A percentile compares a stretch with the other conserved stretches of the same genome.
Evolutionary conservation across 2,888 invertebrate species (phyloP).

Genomic region (Tyria jacobaeae): DNA sequence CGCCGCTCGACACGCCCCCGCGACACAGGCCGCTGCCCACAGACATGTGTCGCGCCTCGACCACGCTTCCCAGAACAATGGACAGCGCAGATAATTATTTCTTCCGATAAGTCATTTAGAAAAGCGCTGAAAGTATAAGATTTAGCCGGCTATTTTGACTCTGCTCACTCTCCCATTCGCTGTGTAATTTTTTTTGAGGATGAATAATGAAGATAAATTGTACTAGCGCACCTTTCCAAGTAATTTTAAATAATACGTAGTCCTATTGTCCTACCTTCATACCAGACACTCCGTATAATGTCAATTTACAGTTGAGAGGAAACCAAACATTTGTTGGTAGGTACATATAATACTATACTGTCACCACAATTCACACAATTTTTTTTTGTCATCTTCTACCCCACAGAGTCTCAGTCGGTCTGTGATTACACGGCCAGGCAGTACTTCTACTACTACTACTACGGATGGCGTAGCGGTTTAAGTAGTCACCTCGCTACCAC

Average conservation of each 20-base stretch:
- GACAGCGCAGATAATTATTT: slow-evolving; percentile 38
- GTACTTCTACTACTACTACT: no score
- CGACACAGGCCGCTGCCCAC: slow-evolving; percentile 23
- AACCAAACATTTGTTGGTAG: not conserved
- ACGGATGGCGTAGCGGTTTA: no score
- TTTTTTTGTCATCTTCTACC: no score
- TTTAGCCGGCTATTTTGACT: slow-evolving; percentile 25
- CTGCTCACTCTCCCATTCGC: not conserved
- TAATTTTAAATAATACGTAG: no score
- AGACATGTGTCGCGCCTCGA: slow-evolving; percentile 30
- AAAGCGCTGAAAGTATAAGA: slow-evolving; percentile 27
- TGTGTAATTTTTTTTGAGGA: slow-evolving; percentile 1
- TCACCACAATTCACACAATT: no score
- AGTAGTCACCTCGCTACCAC: no score
- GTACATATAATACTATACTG: not conserved
- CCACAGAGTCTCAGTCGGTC: no score
- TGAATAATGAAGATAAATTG: no score
- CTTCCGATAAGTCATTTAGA: slow-evolving; percentile 47
- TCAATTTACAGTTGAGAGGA: not conserved
- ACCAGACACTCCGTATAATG: no score
- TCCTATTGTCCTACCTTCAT: no score
- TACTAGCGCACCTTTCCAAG: no score
- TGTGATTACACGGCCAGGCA: no score
- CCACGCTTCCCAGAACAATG: slow-evolving; percentile 46
- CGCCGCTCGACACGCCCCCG: slow-evolving; percentile 43